Evolutionary conservation across 2,113 vertebrate genomes (phyloP).

Genomic region (Elgaria multicarinata): DNA sequence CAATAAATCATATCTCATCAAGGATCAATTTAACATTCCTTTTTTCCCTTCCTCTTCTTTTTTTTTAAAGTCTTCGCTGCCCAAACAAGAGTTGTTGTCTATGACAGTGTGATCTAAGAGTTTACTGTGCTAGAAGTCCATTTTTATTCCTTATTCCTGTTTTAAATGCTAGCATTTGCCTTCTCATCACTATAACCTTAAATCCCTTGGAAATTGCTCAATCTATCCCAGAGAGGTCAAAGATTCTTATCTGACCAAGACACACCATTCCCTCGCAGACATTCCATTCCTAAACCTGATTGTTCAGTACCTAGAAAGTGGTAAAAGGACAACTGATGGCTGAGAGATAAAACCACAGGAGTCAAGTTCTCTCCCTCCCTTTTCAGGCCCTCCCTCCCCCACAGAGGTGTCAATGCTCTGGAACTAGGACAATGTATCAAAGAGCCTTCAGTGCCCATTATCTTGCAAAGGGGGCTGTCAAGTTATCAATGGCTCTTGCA

Average conservation of each 20-base stretch:
- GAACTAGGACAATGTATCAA: conserved; percentile 40
- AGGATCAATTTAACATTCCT: background rate
- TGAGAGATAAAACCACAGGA: conserved; percentile 29
- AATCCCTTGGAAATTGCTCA: background rate
- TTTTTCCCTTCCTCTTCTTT: background rate
- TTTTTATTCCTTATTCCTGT: background rate
- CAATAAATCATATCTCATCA: background rate
- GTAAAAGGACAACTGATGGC: conserved; percentile 11
- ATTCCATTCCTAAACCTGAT: background rate
- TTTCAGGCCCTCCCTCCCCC: background rate
- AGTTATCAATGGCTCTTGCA: conserved; percentile 29
- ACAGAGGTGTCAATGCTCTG: conserved; percentile 13
- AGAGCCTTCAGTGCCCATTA: conserved; percentile 22
- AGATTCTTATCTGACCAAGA: background rate
- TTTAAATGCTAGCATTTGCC: background rate
- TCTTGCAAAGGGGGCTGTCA: conserved; percentile 35
- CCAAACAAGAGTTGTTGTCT: background rate
- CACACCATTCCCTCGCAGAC: background rate
- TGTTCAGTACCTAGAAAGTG: conserved; percentile 8
- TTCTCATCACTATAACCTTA: background rate
- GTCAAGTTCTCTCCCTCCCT: conserved; percentile 29
- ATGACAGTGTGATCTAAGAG: too few relatives aligned
- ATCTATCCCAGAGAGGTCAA: background rate
- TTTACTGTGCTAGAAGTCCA: background rate
- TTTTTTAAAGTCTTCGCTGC: background rate